phyloP scores from a whole-genome alignment of 2,797 vertebrate genomes.

The Gymnothorax reevesii region DNA sequence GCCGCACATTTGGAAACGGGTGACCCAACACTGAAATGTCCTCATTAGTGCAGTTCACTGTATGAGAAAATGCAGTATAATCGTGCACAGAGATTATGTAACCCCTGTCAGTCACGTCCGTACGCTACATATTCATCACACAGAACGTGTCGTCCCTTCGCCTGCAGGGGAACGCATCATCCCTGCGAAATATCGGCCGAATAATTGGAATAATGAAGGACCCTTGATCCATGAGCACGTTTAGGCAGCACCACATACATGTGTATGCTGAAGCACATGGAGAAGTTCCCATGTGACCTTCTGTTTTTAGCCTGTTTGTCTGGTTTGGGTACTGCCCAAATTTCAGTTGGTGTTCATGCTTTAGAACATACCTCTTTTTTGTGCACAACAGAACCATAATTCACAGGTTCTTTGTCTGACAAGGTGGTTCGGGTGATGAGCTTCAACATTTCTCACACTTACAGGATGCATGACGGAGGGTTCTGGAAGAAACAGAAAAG shows the following conservation, averaged over 20 bases:
- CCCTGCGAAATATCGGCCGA: neutral
- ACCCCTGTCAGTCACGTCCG: conserved; percentile 19
- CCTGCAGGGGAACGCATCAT: neutral
- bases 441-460: too few species aligned
- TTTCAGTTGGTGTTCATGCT: neutral
- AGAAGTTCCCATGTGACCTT: neutral
- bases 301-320: neutral
- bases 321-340: neutral
- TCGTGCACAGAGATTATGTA: conserved; percentile 39
- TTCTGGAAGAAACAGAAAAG: too few species aligned
- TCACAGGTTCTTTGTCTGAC: too few species aligned
- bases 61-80: conserved; percentile 22
- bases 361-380: neutral
- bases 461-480: too few species aligned
- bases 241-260: neutral
- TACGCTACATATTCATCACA: conserved; percentile 20
- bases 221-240: neutral
- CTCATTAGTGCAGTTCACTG: conserved; percentile 31
- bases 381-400: too few species aligned
- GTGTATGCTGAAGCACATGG: neutral
- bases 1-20: neutral
- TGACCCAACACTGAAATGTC: neutral
- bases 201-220: neutral
- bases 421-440: too few species aligned
- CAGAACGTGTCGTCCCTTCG: conserved; percentile 3